A percentile compares a stretch with the other conserved stretches of the same genome.
These are phyloP conservation scores for Araneus ventricosus DNA, from an alignment of 1,140 invertebrate species.

Conservation along the genomic window DNA sequence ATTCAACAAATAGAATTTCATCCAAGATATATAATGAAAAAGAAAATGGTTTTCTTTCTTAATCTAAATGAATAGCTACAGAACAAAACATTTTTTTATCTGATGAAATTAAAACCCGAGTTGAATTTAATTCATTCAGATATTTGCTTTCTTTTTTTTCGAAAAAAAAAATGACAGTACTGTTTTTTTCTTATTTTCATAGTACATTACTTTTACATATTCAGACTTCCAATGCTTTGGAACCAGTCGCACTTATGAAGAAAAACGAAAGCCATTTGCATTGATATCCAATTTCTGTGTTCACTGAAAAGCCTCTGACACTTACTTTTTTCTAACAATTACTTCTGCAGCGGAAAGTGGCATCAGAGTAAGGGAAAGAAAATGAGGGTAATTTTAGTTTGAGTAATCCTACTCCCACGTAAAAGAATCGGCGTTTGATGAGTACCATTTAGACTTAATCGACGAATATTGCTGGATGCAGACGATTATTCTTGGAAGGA, in stretches of 20 bases:
- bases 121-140: too few species aligned
- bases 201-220: too few species aligned
- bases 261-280: not conserved
- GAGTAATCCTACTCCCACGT: not conserved
- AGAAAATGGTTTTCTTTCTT: too few species aligned
- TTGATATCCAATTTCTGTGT: slow-evolving; percentile 4
- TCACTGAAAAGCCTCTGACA: not conserved
- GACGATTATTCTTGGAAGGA: slow-evolving; percentile 21
- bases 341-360: not conserved
- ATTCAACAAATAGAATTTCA: too few species aligned
- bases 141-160: too few species aligned
- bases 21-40: too few species aligned
- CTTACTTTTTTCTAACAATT: not conserved
- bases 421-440: not conserved
- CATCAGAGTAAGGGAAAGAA: not conserved
- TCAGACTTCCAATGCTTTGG: too few species aligned
- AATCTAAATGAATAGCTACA: too few species aligned
- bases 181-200: too few species aligned
- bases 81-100: too few species aligned
- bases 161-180: too few species aligned
- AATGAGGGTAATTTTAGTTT: not conserved
- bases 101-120: too few species aligned
- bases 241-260: not conserved
- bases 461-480: not conserved
- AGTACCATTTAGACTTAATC: slow-evolving; percentile 29